Base-by-base conservation (phyloP, 2,797 vertebrate species). In the Cossypha niveicapilla region DNA sequence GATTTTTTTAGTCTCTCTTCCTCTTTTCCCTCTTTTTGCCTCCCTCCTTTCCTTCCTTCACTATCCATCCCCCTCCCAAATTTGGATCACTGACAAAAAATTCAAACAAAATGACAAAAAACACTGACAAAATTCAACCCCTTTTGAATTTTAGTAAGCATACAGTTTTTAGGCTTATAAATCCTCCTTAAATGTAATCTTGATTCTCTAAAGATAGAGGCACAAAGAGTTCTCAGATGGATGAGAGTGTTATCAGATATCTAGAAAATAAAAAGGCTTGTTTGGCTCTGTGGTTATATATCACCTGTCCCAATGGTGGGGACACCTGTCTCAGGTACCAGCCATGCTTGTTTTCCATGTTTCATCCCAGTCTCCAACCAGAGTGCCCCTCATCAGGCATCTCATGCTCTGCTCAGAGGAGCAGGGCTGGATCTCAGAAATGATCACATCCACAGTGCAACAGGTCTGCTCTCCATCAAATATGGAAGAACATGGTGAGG, bases 381-480 rank as follows among this genome's bases (percentile, higher is more conserved):
- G 18, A 27, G 28, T 39, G 4, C 19, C 17, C 27, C 15, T 72
- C 50, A 14, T 27, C 2, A 25, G 39, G 19, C 21, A 11, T 58
- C 35, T 82, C 9, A 4, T 34, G 12, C n/a, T 60, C 45, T 74
- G 35, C 42, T 51, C 22, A 56, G 21, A 58, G 66, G 27, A 51
- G 25, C 45, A 61, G 35, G 10, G 6, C 3, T 71, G 34, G 15
- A 32, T 71, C 57, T 73, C 13, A 4, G 39, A 15, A 35, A 23
- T 2, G 0, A 21, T 66, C 6, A 10, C 6, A 9, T 19, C 16
- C 11, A 13, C n/a, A 41, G 10, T 32, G 35, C 1, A 2, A 4
- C 8, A 47, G 27, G 24, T 11, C 39, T 58, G 27, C n/a, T 14
- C 28, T 71, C 19, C 41, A 15, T 60, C 47, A 57, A 32, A 28